These are phyloP conservation scores for Eriocheir sinensis DNA, from an alignment of 1,140 invertebrate species.

Conservation along the genomic window DNA sequence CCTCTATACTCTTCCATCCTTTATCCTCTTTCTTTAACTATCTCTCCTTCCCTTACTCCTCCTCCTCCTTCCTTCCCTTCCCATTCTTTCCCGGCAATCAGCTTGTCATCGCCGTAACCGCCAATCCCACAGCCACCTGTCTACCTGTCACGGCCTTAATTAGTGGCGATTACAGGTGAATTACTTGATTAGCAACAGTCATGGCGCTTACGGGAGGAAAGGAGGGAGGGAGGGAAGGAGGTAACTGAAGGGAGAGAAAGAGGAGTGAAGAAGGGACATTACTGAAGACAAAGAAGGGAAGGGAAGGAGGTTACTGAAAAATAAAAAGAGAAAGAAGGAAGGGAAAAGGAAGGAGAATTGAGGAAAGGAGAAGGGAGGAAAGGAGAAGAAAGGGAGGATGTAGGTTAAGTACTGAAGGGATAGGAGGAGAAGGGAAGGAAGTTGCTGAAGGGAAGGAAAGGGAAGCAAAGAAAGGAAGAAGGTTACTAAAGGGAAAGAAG, in stretches of 20 bases:
- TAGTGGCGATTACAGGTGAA: neutral
- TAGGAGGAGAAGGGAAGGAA: too few species aligned
- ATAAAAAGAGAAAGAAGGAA: too few species aligned
- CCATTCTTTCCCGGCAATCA: neutral
- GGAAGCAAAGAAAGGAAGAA: too few species aligned
- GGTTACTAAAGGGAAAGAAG: too few species aligned
- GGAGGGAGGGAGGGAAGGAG: neutral
- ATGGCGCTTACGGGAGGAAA: neutral
- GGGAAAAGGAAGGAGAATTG: too few species aligned
- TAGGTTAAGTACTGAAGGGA: too few species aligned
- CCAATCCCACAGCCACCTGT: neutral
- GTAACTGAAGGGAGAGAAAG: too few species aligned
- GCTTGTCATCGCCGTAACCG: neutral
- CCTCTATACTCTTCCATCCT: too few species aligned
- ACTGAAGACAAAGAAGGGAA: too few species aligned
- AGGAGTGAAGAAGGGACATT: neutral
- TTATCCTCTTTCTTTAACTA: neutral
- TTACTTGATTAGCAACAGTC: slow-evolving; percentile 10
- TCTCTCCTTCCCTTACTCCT: neutral
- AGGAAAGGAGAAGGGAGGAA: too few species aligned
- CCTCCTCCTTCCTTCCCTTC: neutral
- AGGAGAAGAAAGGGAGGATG: neutral
- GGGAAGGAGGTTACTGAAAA: too few species aligned
- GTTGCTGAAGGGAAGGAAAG: too few species aligned
- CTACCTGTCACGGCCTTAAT: neutral